Evolutionary conservation across 2,797 vertebrate genomes (phyloP).

Genomic region (Girardinus metallicus): DNA sequence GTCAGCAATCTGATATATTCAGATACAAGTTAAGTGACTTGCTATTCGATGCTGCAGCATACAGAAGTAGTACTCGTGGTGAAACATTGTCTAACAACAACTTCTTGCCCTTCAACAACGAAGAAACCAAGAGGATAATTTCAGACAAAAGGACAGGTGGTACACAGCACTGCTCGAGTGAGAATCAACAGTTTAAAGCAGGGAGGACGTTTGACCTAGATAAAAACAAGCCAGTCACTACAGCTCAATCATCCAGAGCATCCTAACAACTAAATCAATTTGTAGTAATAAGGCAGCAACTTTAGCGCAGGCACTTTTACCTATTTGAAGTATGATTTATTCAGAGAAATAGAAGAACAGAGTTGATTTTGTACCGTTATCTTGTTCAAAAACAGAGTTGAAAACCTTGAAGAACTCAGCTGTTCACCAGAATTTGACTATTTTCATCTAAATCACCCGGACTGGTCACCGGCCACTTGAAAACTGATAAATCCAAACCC

Average conservation of each 20-base stretch:
- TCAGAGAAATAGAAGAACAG: background rate
- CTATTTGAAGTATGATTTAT: background rate
- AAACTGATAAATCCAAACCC: background rate
- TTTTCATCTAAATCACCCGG: background rate
- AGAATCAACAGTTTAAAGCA: background rate
- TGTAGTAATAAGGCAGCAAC: background rate
- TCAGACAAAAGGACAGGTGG: background rate
- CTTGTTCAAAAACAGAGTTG: background rate
- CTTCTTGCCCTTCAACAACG: background rate
- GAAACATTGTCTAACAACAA: background rate
- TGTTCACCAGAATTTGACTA: too few species aligned
- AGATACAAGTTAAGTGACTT: background rate
- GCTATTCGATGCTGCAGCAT: background rate
- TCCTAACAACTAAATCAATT: background rate
- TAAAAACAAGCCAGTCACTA: background rate
- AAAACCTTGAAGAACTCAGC: background rate
- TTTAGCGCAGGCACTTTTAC: background rate
- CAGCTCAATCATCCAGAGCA: background rate
- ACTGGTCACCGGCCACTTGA: background rate
- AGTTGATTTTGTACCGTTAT: background rate
- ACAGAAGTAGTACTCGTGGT: background rate
- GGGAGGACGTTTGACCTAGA: background rate
- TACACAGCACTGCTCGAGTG: background rate
- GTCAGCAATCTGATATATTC: background rate
- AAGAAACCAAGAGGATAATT: background rate